Evolutionary conservation across 2,888 invertebrate genomes (phyloP), one percentile per base, ranked within the genome.

Genomic region (Andrena chrysosceles): DNA sequence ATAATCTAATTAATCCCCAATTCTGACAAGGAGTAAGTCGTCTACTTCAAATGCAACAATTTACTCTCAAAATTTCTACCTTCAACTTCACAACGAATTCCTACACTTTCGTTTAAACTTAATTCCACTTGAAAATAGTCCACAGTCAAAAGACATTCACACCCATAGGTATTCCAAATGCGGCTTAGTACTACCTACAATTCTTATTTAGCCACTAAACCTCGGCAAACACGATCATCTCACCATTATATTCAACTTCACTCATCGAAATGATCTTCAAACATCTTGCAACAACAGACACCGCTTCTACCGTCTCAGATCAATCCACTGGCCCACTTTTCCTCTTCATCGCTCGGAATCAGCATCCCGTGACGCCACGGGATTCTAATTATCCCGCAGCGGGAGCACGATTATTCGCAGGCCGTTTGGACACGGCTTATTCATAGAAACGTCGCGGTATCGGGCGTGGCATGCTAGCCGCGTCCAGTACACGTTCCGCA

Each of bases 391-490:
- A 81, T 81, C 67, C 49, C 42, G 35, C 23, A 35, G n/a, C 33
- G 49, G 52, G 26, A 31, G 35, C 67, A 31, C 66, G 73, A 79
- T 81, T 68, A 71, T 68, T 73, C 70, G 60, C 72, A 79, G 75
- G 48, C 68, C 67, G 83, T 73, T 86, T 56, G 72, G 83, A 86
- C 88, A 85, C 79, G 56, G 85, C 68, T 77, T 88, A 88, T 87
- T 88, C 90, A 88, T 89, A 91, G 92, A 91, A 92, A 92, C 90
- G 88, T 87, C 85, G 89, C 84, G 91, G 89, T 88, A 86, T 76
- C 89, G 89, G 91, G 89, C 90, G 92, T 91, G 91, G 92, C 87
- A 87, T 89, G 90, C 88, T 89, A 88, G 83, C 42, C 90, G 89
- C 90, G 90, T 90, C 88, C 85, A 85, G 83, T 78, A 85, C 90